phyloP scores from a whole-genome alignment of 2,888 invertebrate species.

The Artemia sinica region DNA sequence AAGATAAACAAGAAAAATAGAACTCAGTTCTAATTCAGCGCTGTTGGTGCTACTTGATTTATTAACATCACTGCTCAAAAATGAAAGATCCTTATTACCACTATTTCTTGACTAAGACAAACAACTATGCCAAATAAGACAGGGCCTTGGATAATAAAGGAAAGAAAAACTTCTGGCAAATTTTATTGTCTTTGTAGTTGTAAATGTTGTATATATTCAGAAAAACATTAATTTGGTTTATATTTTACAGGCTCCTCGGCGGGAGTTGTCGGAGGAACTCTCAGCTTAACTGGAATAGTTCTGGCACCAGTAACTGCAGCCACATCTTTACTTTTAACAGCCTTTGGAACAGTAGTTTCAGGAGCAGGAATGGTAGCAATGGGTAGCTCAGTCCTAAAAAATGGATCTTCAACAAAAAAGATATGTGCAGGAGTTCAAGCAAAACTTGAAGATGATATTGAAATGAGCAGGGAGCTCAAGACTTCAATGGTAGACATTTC shows the following conservation, averaged over 20 bases:
- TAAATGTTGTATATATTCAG: too few relatives aligned
- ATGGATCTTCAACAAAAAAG: not conserved
- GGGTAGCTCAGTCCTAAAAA: not conserved
- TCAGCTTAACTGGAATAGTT: not conserved
- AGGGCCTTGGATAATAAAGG: too few relatives aligned
- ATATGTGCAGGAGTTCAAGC: not conserved
- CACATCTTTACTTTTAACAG: not conserved
- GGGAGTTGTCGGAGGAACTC: not conserved
- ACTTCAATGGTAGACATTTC: not conserved
- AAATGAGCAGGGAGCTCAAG: not conserved
- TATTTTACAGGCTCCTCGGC: not conserved
- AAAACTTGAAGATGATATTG: not conserved
- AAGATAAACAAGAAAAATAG: too few relatives aligned
- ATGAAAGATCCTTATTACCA: too few relatives aligned
- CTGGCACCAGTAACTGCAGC: constrained; percentile 5
- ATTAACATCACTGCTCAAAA: too few relatives aligned
- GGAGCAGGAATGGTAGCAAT: not conserved
- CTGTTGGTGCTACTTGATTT: too few relatives aligned
- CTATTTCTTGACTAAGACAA: too few relatives aligned
- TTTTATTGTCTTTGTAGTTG: too few relatives aligned
- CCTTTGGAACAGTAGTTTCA: not conserved
- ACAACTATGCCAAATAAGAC: too few relatives aligned
- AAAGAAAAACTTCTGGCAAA: too few relatives aligned
- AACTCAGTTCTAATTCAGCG: too few relatives aligned
- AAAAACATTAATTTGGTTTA: too few relatives aligned